Evolutionary conservation across 2,113 vertebrate species (phyloP).

Genomic region (Galemys pyrenaicus): DNA sequence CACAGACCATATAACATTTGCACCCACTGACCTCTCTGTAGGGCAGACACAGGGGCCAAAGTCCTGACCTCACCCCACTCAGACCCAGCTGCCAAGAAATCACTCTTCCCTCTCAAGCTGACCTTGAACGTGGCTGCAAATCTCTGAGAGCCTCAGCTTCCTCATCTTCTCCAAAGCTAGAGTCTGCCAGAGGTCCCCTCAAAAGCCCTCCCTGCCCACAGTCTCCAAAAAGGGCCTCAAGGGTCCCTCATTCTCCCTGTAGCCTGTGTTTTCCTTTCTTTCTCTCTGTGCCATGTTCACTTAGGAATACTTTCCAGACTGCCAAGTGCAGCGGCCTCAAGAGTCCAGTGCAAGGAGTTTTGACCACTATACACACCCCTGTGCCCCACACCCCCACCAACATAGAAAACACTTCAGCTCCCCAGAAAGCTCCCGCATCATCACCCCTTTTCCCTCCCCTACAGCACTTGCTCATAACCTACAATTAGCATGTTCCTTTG

Average conservation of each 20-base stretch:
- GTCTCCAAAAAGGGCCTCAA: neutral
- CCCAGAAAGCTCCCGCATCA: neutral
- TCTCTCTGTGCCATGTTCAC: neutral
- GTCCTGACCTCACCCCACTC: neutral
- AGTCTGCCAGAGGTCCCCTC: neutral
- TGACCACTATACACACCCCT: neutral
- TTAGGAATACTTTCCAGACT: neutral
- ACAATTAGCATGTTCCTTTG: conserved; percentile 59
- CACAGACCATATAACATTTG: neutral
- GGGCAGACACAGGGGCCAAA: neutral
- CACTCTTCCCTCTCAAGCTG: neutral
- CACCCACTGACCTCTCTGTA: neutral
- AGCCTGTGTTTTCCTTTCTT: neutral
- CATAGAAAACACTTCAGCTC: conserved; percentile 1
- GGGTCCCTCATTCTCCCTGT: neutral
- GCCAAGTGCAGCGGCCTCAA: neutral
- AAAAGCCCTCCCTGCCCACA: neutral
- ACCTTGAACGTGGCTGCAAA: neutral
- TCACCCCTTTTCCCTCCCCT: neutral
- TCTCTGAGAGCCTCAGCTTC: neutral
- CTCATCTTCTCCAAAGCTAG: neutral
- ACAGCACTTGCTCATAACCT: conserved; percentile 30
- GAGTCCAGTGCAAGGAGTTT: neutral
- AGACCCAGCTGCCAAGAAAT: neutral
- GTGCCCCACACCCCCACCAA: neutral